Base-by-base conservation (phyloP, 2,797 vertebrate species). In the Peromyscus melanophrys region DNA sequence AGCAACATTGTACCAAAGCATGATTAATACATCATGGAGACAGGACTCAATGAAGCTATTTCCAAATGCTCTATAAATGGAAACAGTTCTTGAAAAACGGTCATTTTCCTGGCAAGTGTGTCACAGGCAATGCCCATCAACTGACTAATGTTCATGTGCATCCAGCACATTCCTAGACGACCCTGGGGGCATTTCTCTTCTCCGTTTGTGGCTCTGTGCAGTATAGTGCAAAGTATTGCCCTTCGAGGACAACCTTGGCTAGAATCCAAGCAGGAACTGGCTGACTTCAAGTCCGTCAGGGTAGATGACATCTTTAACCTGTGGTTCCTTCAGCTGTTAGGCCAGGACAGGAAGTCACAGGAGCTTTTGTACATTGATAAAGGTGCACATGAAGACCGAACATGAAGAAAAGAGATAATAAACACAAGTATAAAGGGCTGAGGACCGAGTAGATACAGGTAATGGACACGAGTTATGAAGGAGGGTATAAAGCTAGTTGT, bases 61-160 rank as follows among this genome's bases (percentile, higher is more conserved):
- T 97, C 93, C 75, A 90, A 90, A 67, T 95, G 80, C 40, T 67
- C 88, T 95, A 78, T 85, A 95, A 97, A 96, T 96, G 95, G 92
- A 78, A 96, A 92, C 73, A 63, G 16, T 97, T 67, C 78, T 76
- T 97, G 88, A 49, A 78, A 93, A 96, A 92, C 34, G 76, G 73
- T 92, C 77, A 63, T 82, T 73, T 92, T 97, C 96, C 92, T 81
- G 49, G 96, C 71, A 95, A 89, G 94, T 1, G 17, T 94, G 92
- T 96, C 90, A 77, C n/a, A 95, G 49, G 71, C 92, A 85, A 95
- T 92, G 92, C 61, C 95, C 57, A 57, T 96, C 92, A 92, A 73
- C 71, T 96, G 96, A 95, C 83, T 84, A 29, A 71, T 78, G 52
- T 69, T 94, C 83, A 67, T 94, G 76, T 93, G 57, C 55, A 84